phyloP scores from a whole-genome alignment of 2,113 vertebrate genomes.

The Pygoscelis antarcticus region DNA sequence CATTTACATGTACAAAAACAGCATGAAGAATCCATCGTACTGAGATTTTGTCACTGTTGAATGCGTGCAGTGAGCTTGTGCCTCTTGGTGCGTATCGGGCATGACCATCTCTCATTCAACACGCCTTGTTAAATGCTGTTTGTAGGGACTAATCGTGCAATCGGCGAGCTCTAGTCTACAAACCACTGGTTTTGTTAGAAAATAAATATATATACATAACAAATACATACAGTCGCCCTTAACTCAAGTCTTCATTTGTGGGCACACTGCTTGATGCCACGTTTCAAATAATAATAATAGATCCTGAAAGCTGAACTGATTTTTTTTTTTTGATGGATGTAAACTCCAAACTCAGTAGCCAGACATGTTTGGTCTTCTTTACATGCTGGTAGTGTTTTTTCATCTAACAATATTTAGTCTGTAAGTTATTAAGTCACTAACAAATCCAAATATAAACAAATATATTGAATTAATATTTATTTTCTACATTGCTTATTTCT shows the following conservation, averaged over 20 bases:
- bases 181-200: background rate
- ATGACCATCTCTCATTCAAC: background rate
- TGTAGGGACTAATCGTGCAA: background rate
- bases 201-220: background rate
- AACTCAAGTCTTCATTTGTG: background rate
- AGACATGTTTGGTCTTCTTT: background rate
- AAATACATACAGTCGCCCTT: background rate
- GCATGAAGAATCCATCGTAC: background rate
- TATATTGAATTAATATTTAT: background rate
- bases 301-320: background rate
- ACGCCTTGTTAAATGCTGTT: background rate
- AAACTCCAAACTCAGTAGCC: background rate
- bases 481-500: background rate
- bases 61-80: background rate
- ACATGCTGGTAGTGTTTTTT: background rate
- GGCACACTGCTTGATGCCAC: background rate
- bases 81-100: fast-evolving
- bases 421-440: background rate
- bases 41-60: background rate
- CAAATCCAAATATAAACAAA: background rate
- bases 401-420: background rate
- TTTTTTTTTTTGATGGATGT: background rate
- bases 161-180: background rate
- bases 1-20: background rate
- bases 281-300: background rate